These are phyloP conservation scores for Dermatemys mawii DNA, from an alignment of 2,113 vertebrate species.

Conservation along the genomic window DNA sequence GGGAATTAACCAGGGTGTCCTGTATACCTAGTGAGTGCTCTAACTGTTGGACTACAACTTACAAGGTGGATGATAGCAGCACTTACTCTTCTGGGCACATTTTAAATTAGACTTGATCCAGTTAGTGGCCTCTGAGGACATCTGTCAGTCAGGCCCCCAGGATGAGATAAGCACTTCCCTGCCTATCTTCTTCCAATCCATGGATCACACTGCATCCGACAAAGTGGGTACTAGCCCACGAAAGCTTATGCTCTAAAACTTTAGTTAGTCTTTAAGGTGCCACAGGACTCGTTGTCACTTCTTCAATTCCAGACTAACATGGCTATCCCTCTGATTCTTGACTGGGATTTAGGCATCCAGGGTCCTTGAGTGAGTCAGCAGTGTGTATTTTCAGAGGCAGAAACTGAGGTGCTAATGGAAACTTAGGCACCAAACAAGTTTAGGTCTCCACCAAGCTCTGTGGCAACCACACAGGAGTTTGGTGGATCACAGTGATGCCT, in stretches of 20 bases:
- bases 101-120: neutral
- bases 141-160: neutral
- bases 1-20: neutral
- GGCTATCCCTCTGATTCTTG: too few relatives aligned
- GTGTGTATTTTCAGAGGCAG: neutral
- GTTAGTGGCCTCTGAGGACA: neutral
- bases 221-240: too few relatives aligned
- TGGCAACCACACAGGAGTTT: too few relatives aligned
- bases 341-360: neutral
- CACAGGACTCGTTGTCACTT: too few relatives aligned
- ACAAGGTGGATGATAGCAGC: neutral
- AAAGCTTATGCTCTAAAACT: too few relatives aligned
- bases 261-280: too few relatives aligned
- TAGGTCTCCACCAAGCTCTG: neutral
- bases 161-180: neutral
- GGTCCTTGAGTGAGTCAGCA: neutral
- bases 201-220: too few relatives aligned
- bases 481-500: too few relatives aligned
- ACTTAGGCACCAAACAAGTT: neutral
- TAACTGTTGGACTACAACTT: neutral
- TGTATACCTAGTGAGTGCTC: neutral
- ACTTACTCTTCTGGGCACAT: neutral
- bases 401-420: neutral
- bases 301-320: too few relatives aligned
- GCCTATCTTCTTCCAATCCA: neutral